Conservation (phyloP, 2,888 invertebrate species). For the Ectemnius cavifrons region DNA sequence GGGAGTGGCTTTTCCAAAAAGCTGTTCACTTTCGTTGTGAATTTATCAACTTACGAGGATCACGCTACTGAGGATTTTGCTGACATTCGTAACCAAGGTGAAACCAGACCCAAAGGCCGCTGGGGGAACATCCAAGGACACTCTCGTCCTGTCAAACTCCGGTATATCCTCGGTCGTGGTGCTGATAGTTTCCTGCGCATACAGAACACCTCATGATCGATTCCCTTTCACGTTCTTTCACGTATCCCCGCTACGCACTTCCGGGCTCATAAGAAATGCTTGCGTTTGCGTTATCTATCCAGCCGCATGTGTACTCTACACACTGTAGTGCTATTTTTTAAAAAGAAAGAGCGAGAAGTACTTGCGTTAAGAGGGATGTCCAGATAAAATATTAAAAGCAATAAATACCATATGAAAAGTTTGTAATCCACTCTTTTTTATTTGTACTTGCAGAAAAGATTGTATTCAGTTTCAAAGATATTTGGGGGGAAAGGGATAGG, state of each 20-base stretch:
- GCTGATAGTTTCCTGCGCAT: constrained; percentile 60
- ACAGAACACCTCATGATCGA: constrained; percentile 29
- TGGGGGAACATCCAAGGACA: constrained; percentile 84
- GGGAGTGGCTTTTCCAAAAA: no score
- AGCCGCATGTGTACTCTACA: no score
- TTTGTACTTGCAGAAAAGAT: no score
- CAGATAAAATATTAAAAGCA: no score
- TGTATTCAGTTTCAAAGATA: no score
- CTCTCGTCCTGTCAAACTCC: constrained; percentile 79
- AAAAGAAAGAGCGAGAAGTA: no score
- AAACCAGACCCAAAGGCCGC: constrained; percentile 84
- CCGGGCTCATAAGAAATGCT: background rate
- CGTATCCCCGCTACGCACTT: background rate
- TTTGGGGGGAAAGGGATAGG: constrained; percentile 15
- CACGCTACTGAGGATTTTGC: constrained; percentile 83
- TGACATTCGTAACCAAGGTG: constrained; percentile 83
- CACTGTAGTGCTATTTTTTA: no score
- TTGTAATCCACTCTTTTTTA: no score
- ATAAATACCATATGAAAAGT: no score
- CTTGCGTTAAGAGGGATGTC: no score
- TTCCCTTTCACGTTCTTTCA: constrained; percentile 15
- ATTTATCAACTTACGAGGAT: constrained; percentile 81
- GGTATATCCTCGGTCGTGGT: constrained; percentile 79
- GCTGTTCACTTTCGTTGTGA: no score
- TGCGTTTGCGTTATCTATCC: no score